A percentile compares a stretch with the other conserved stretches of the same genome.
phyloP scores from a whole-genome alignment of 2,888 invertebrate species.

The Sarcophaga variegata region DNA sequence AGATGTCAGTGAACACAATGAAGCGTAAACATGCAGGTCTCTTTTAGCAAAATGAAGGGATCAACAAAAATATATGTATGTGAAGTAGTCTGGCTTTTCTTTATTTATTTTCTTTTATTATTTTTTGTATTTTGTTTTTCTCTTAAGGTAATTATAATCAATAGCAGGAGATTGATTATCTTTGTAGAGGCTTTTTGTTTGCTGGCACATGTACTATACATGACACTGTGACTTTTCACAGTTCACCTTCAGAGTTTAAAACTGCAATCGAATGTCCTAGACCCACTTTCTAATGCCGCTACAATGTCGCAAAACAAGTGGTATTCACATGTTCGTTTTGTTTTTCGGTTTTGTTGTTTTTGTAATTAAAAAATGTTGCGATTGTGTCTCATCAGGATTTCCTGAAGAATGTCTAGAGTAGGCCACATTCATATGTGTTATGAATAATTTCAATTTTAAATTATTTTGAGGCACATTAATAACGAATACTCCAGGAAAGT shows the following conservation, averaged over 20 bases:
- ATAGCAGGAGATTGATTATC: slow-evolving; percentile 20
- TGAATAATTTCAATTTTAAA: too few species aligned
- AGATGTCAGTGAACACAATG: background rate
- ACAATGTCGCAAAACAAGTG: background rate
- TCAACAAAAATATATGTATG: background rate
- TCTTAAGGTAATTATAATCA: background rate
- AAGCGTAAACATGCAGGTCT: background rate
- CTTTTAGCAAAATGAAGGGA: background rate
- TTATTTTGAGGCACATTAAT: too few species aligned
- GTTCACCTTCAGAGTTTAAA: background rate
- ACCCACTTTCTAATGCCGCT: slow-evolving; percentile 32
- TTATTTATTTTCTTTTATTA: too few species aligned
- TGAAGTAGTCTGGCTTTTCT: too few species aligned
- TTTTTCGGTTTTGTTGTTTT: background rate
- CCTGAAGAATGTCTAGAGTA: background rate
- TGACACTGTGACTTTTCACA: slow-evolving; percentile 4
- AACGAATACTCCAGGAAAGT: too few species aligned
- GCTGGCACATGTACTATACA: background rate
- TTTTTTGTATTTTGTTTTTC: background rate
- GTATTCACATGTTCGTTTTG: background rate
- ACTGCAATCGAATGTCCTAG: slow-evolving; percentile 33
- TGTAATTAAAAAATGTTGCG: background rate
- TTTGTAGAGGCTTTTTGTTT: background rate
- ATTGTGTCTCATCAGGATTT: background rate
- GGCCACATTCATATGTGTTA: too few species aligned